phyloP scores from a whole-genome alignment of 2,888 invertebrate species.

The Hirtodrosophila alboralis region DNA sequence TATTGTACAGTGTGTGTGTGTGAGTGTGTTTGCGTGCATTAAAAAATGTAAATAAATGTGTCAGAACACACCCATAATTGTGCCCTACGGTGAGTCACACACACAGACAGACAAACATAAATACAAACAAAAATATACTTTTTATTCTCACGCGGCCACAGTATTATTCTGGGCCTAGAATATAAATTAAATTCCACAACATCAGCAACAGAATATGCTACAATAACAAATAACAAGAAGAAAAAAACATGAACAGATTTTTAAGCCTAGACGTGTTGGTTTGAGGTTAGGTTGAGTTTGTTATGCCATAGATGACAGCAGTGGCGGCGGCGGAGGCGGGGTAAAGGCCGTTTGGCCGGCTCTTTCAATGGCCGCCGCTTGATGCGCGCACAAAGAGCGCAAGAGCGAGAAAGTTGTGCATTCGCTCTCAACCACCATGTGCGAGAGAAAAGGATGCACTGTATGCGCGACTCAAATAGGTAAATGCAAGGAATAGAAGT shows the following conservation, averaged over 20 bases:
- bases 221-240: too few relatives aligned
- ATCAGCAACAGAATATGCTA: constrained; percentile 53
- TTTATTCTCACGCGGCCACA: constrained; percentile 42
- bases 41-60: constrained; percentile 66
- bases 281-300: constrained; percentile 3
- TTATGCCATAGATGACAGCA: constrained; percentile 12
- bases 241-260: constrained; percentile 56
- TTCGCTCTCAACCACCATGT: constrained; percentile 31
- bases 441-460: constrained; percentile 45
- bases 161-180: constrained; percentile 63
- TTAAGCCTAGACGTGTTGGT: constrained; percentile 36
- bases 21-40: constrained; percentile 60
- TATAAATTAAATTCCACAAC: constrained; percentile 74
- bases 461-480: constrained; percentile 4
- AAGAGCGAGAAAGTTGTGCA: constrained; percentile 9
- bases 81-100: constrained; percentile 38
- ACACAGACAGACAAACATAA: constrained; percentile 14
- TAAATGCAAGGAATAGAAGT: constrained; percentile 32
- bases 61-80: constrained; percentile 42
- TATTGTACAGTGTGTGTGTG: too few relatives aligned
- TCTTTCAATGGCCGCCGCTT: constrained; percentile 68
- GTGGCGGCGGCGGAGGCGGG: constrained; percentile 10
- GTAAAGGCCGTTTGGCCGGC: constrained; percentile 46
- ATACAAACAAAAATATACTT: constrained; percentile 37
- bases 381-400: constrained; percentile 15